Conservation (phyloP, 2,888 invertebrate genomes). For the Clivina fossor region DNA sequence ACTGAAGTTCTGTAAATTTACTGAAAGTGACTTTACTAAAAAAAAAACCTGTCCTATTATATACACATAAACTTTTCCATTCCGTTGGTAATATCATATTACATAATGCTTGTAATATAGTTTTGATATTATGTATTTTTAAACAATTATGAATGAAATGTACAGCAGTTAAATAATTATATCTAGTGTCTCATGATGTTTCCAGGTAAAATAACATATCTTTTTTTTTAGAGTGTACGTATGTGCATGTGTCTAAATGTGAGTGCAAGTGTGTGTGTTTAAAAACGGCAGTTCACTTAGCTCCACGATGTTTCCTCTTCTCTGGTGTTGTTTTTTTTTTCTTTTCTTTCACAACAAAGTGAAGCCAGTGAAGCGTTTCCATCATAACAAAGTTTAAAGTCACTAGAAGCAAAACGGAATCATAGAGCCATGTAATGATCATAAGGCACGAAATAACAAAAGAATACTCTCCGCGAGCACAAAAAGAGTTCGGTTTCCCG, state of each 20-base stretch:
- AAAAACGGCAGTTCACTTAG: too few species aligned
- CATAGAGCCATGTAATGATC: slow-evolving; percentile 24
- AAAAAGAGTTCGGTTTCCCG: slow-evolving; percentile 14
- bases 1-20: too few species aligned
- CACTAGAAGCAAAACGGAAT: slow-evolving; percentile 28
- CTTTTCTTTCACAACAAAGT: slow-evolving; percentile 22
- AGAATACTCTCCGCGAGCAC: slow-evolving; percentile 11
- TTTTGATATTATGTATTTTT: too few species aligned
- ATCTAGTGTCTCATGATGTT: too few species aligned
- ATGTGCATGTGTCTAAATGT: background rate
- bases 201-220: background rate
- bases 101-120: too few species aligned
- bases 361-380: slow-evolving; percentile 29
- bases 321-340: background rate
- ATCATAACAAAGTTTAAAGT: slow-evolving; percentile 34
- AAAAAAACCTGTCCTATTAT: too few species aligned
- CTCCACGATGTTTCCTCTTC: too few species aligned
- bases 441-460: slow-evolving; percentile 29
- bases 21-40: too few species aligned
- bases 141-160: too few species aligned
- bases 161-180: too few species aligned
- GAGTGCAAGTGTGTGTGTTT: slow-evolving; percentile 10
- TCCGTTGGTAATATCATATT: too few species aligned
- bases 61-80: too few species aligned
- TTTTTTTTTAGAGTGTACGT: background rate